Conservation (phyloP, 2,797 vertebrate species). For the Mormyrops attenuatus region DNA sequence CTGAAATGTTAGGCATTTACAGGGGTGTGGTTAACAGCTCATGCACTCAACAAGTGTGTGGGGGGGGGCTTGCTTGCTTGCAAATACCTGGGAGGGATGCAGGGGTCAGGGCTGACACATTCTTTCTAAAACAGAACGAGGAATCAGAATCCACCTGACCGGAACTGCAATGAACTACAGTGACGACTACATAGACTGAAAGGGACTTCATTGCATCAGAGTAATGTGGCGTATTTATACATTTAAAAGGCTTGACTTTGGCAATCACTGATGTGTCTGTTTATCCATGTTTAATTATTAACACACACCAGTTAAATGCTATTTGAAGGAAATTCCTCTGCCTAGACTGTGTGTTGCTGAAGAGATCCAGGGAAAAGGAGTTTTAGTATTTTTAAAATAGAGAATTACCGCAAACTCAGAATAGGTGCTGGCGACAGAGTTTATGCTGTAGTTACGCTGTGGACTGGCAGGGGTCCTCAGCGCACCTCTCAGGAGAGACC, state of each 20-base stretch:
- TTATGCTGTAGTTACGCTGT: slow-evolving; percentile 78
- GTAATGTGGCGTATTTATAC: not conserved
- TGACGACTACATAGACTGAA: not conserved
- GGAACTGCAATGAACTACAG: not conserved
- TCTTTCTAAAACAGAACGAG: slow-evolving; percentile 42
- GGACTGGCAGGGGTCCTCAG: slow-evolving; percentile 66
- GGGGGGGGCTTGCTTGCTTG: not conserved
- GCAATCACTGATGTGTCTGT: not conserved
- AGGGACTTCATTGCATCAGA: not conserved
- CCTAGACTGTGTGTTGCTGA: slow-evolving; percentile 46
- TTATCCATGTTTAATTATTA: not conserved
- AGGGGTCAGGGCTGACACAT: slow-evolving; percentile 39
- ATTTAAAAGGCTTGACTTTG: not conserved
- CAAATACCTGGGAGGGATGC: slow-evolving; percentile 40
- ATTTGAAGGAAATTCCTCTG: not conserved
- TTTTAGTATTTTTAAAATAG: slow-evolving; percentile 48
- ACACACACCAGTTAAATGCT: not conserved
- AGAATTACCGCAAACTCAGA: slow-evolving; percentile 90
- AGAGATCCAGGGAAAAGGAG: slow-evolving; percentile 20
- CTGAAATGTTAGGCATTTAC: slow-evolving; percentile 14
- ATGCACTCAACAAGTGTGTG: not conserved
- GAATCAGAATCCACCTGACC: slow-evolving; percentile 14
- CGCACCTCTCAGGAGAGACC: slow-evolving; percentile 67
- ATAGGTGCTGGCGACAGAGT: slow-evolving; percentile 85
- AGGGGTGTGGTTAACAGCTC: not conserved